Base-by-base conservation (phyloP, 2,888 invertebrate species). In the Galeruca laticollis region DNA sequence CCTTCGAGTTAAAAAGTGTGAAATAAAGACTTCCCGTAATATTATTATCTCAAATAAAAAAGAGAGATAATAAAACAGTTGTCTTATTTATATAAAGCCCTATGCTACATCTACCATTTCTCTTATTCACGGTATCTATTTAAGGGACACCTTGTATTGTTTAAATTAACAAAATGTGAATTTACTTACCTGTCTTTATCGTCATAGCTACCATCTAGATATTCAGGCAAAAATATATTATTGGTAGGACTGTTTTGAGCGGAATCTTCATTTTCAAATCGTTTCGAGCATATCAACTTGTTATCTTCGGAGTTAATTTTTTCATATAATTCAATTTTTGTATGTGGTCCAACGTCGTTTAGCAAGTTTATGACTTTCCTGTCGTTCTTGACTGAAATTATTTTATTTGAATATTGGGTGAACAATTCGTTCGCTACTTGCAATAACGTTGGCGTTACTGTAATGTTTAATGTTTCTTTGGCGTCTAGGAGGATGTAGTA, bases 401-500 rank as follows among this genome's bases (percentile, higher is more conserved):
- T 84, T 76, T 86, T 86, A 77, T 83, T 86, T 52, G 86, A 81
- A 74, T 85, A 84, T 37, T 84, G 79, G 0, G 83, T 83, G 37
- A 84, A 72, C 37, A 84, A 68, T 73, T 86, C 88, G 84, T 71
- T 88, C 78, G 87, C 83, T 0, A 86, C 81, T 64, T 89, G 86
- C 5, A 94, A 88, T 35, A 86, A 89, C 79, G 85, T 89, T 2
- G 93, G 91, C 0, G 93, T 92, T 33, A 94, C 80, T 0, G 92
- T 92, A 1, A 93, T 77, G 76, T 92, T 90, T 3, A 94, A 85
- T 54, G 87, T 86, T 72, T 93, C 91, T 60, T 90, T 88, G 0
- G 92, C 90, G 73, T 92, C 91, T 3, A 94, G 79, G 61, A 93
- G 86, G 8, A 94, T 79, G 82, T 93, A 93, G 0, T 90, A 90